Conservation (phyloP, 1,140 invertebrate species). For the Drosophila bocki region DNA sequence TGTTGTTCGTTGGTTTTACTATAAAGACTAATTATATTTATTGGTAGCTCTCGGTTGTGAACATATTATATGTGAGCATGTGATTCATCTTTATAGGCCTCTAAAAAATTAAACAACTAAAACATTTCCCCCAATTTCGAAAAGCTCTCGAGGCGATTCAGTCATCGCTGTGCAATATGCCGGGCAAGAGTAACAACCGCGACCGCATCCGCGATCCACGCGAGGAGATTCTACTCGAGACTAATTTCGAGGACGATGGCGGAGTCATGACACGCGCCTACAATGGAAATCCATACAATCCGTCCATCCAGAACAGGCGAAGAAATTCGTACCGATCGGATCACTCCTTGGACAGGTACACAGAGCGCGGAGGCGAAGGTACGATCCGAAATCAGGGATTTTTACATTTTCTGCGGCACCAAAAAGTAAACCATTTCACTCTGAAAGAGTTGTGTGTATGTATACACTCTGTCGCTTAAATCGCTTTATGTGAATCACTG, state of each 20-base stretch:
- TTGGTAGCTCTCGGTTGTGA: constrained; percentile 12
- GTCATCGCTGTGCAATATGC: constrained; percentile 60
- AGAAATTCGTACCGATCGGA: constrained; percentile 77
- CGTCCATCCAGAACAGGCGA: constrained; percentile 65
- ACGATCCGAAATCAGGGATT: constrained; percentile 35
- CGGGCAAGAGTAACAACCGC: constrained; percentile 66
- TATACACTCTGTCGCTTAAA: constrained; percentile 17
- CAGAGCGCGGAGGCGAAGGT: constrained; percentile 80
- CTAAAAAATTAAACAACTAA: constrained; percentile 16
- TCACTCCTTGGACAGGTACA: constrained; percentile 83
- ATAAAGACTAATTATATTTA: constrained; percentile 22
- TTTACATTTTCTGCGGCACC: constrained; percentile 1
- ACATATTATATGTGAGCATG: constrained; percentile 7
- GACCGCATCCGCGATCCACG: constrained; percentile 82
- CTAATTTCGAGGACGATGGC: constrained; percentile 84
- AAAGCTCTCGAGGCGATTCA: constrained; percentile 32
- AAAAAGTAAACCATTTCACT: constrained; percentile 4
- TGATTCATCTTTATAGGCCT: constrained; percentile 28
- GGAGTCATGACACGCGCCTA: constrained; percentile 82
- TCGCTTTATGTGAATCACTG: constrained; percentile 54
- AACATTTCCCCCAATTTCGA: constrained; percentile 14
- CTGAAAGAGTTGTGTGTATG: constrained; percentile 9
- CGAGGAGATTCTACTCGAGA: constrained; percentile 84
- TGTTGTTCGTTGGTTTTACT: constrained; percentile 15
- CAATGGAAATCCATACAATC: constrained; percentile 77